A percentile compares a stretch with the other conserved stretches of the same genome.
Conservation (phyloP, 2,797 vertebrate species). For the Hybognathus amarus region DNA sequence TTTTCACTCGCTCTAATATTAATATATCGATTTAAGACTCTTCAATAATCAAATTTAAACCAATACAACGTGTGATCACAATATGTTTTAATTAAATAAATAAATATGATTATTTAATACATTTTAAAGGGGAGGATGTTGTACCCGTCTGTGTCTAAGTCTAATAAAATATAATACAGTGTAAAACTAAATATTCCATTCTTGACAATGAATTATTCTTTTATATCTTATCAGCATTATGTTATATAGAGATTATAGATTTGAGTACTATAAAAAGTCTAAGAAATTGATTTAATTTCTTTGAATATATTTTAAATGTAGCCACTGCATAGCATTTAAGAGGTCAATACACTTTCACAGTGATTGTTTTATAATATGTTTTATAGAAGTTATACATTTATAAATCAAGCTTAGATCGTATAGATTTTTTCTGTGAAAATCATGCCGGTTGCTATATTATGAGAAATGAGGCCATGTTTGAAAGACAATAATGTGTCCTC, state of each 20-base stretch:
- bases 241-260: constrained; percentile 11
- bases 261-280: not conserved
- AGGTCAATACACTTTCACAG: not conserved
- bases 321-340: not conserved
- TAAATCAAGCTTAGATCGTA: not conserved
- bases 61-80: not conserved
- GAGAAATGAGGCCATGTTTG: not conserved
- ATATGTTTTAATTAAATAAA: not conserved
- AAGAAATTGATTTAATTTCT: not conserved
- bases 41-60: constrained; percentile 56
- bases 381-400: not conserved
- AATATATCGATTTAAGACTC: constrained; percentile 65
- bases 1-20: constrained; percentile 75
- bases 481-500: not conserved
- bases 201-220: not conserved
- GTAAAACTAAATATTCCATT: not conserved
- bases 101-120: not conserved
- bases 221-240: not conserved
- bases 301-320: not conserved
- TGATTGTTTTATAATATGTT: not conserved
- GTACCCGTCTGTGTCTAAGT: not conserved
- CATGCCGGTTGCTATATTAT: not conserved
- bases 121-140: not conserved
- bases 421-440: constrained; percentile 2
- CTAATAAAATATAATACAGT: not conserved